These are phyloP conservation scores for Autographa gamma DNA, from an alignment of 2,888 invertebrate genomes.

Conservation along the genomic window DNA sequence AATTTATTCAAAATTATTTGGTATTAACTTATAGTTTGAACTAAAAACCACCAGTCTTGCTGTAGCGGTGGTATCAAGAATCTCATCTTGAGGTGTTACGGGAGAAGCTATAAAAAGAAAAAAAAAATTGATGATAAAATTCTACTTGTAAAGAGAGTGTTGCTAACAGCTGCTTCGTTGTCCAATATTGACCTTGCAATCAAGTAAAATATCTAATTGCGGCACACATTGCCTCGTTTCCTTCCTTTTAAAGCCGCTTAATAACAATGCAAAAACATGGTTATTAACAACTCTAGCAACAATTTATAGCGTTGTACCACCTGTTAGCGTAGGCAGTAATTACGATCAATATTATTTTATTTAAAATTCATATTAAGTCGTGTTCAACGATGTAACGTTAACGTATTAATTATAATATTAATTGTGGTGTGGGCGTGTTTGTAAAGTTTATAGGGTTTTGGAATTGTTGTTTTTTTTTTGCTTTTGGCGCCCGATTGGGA, in stretches of 20 bases:
- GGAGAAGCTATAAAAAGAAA: no score
- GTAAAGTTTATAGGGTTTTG: conserved; percentile 31
- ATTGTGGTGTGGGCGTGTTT: conserved; percentile 27
- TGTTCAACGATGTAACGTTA: conserved; percentile 40
- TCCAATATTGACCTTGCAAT: conserved; percentile 10
- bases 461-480: conserved; percentile 24
- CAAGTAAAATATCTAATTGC: conserved; percentile 13
- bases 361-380: conserved; percentile 54
- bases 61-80: no score
- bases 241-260: conserved; percentile 45
- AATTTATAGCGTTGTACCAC: conserved; percentile 58
- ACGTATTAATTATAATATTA: conserved; percentile 43
- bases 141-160: no score
- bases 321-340: conserved; percentile 53
- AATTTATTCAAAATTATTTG: no score
- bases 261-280: conserved; percentile 42
- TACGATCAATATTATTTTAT: conserved; percentile 56
- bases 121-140: no score
- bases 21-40: no score
- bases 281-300: conserved; percentile 41
- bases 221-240: conserved; percentile 38
- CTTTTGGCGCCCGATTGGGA: conserved; percentile 7
- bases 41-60: no score
- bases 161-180: neutral
- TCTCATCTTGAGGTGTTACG: no score